Evolutionary conservation across 2,888 invertebrate species (phyloP), one percentile per base, ranked within the genome.

Genomic region (Lasioglossum pauxillum): DNA sequence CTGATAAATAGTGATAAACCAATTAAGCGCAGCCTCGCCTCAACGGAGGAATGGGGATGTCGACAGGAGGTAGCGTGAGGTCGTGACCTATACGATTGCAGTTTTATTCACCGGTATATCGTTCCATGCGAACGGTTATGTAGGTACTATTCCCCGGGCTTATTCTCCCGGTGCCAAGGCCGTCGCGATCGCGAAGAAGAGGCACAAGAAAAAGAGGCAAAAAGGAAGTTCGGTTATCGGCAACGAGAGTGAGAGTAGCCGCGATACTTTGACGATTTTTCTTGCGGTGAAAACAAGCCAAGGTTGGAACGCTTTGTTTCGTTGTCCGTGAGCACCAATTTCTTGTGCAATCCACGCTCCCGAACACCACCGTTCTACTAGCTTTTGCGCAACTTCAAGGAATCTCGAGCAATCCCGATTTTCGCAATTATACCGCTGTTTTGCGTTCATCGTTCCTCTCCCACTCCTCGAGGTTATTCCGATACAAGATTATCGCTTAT

Each of bases 191-290:
- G 46, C 80, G 72, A 86, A 78, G 87, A 86, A 82, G 81, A 86
- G 79, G 81, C 49, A 35, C 38, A 83, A 81, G 77, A 82, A 85
- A 85, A 82, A 83, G 71, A 82, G 76, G 78, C 73, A 87, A 87
- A 85, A 88, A 82, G 75, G 72, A 87, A 85, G 78, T 78, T 73
- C 75, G 44, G 75, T 75, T 84, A 88, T 87, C 84, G 85, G 53
- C 57, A 75, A 87, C 72, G 89, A 91, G 89, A 92, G 91, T 87
- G 92, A 91, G 90, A 92, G 92, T 88, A 86, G 75, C 83, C 83
- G 83, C 85, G 82, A 80, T 82, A 86, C 87, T 90, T 88, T 89
- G 90, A 90, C 83, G 90, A 91, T 89, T 92, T 90, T 92, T 91
- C 92, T 92, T 88, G 67, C 74, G 78, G 83, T 82, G 88, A 89